These are phyloP conservation scores for Anguilla obscura DNA, from an alignment of 2,797 vertebrate genomes.

Conservation along the genomic window DNA sequence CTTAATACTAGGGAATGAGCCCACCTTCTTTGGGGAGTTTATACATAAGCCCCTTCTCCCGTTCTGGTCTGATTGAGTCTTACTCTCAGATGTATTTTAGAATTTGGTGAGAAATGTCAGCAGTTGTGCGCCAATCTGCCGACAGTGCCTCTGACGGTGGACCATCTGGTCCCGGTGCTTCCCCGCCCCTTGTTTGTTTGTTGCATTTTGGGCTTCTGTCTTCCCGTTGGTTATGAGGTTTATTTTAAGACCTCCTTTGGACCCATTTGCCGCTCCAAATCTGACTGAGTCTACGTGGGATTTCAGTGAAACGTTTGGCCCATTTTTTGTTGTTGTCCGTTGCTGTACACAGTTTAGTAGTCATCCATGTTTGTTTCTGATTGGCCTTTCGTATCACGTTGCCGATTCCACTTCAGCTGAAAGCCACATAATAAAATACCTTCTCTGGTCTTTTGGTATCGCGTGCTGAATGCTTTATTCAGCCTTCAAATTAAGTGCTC, in stretches of 20 bases:
- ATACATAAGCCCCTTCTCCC: neutral
- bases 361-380: neutral
- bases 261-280: neutral
- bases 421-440: neutral
- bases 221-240: neutral
- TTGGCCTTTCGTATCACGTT: neutral
- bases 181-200: neutral
- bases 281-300: neutral
- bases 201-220: slow-evolving; percentile 2
- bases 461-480: neutral
- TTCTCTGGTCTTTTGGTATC: neutral
- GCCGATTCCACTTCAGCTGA: slow-evolving; percentile 5
- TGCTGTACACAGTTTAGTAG: neutral
- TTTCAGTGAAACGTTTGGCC: neutral
- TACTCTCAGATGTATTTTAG: neutral
- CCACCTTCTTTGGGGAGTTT: neutral
- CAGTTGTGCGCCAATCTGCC: neutral
- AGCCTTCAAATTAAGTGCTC: neutral
- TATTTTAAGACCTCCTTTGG: slow-evolving; percentile 4
- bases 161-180: slow-evolving; percentile 17
- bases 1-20: neutral
- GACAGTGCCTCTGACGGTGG: neutral
- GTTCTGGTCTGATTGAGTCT: neutral
- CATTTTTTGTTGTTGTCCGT: neutral
- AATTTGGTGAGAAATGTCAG: slow-evolving; percentile 18